Percentiles rank a stretch among this genome's conserved stretches.
These are phyloP conservation scores for Platorchestia sp. DNA, from an alignment of 1,140 invertebrate genomes.

Conservation along the genomic window DNA sequence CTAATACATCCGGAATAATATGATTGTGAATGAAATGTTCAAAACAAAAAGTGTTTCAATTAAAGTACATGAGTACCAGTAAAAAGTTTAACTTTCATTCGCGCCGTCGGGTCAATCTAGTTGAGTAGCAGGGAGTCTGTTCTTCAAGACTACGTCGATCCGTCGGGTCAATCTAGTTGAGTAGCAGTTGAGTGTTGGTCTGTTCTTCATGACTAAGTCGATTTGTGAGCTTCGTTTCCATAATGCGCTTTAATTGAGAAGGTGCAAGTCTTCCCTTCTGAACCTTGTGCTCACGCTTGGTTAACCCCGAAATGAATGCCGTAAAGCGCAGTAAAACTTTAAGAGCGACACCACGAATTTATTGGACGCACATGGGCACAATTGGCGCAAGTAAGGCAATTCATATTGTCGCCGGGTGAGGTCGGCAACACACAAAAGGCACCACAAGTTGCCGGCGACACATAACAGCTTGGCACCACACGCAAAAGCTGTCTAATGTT, in stretches of 20 bases:
- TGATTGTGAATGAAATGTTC: no score
- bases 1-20: no score
- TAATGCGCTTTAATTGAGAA: not conserved
- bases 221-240: not conserved
- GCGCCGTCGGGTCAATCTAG: no score
- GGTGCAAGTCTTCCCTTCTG: not conserved
- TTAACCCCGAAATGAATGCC: not conserved
- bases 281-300: not conserved
- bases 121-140: no score
- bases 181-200: not conserved
- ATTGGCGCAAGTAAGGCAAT: not conserved
- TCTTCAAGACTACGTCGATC: no score
- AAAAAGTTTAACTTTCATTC: no score
- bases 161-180: not conserved
- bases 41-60: no score
- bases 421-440: not conserved
- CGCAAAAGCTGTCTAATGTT: no score
- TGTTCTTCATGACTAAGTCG: not conserved
- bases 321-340: not conserved
- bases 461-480: not conserved
- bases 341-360: not conserved
- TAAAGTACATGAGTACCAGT: no score
- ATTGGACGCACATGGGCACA: not conserved
- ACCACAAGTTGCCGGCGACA: not conserved
- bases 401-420: not conserved